Evolutionary conservation across 2,113 vertebrate genomes (phyloP).

Genomic region (Elephas maximus): DNA sequence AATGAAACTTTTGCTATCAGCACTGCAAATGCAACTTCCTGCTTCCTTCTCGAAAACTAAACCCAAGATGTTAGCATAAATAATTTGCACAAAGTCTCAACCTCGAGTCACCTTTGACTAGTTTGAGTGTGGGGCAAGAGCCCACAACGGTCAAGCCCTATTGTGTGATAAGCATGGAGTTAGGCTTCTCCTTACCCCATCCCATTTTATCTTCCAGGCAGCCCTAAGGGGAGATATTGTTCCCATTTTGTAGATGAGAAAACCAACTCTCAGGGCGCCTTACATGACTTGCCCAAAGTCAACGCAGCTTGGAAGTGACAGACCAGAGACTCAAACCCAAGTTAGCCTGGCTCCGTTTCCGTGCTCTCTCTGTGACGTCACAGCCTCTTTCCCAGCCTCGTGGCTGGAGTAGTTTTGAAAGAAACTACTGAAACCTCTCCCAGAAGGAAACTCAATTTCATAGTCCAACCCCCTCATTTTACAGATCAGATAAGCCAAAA

Average conservation of each 20-base stretch:
- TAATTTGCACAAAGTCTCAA: not conserved
- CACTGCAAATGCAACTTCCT: not conserved
- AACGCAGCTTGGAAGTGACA: not conserved
- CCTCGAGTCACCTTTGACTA: not conserved
- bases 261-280: not conserved
- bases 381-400: not conserved
- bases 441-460: not conserved
- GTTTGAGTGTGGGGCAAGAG: not conserved
- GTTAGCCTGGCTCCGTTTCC: not conserved
- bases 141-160: not conserved
- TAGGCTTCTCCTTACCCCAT: not conserved
- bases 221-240: not conserved
- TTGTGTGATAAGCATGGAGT: not conserved
- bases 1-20: constrained; percentile 39
- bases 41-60: constrained; percentile 46
- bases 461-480: not conserved
- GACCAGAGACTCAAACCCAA: not conserved
- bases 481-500: not conserved
- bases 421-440: not conserved
- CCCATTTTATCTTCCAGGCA: not conserved
- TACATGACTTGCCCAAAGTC: not conserved
- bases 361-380: not conserved
- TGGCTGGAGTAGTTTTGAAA: constrained; percentile 23
- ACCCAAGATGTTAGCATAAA: not conserved
- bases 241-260: not conserved